Conservation (phyloP, 2,113 vertebrate species). For the Psettodes erumei region DNA sequence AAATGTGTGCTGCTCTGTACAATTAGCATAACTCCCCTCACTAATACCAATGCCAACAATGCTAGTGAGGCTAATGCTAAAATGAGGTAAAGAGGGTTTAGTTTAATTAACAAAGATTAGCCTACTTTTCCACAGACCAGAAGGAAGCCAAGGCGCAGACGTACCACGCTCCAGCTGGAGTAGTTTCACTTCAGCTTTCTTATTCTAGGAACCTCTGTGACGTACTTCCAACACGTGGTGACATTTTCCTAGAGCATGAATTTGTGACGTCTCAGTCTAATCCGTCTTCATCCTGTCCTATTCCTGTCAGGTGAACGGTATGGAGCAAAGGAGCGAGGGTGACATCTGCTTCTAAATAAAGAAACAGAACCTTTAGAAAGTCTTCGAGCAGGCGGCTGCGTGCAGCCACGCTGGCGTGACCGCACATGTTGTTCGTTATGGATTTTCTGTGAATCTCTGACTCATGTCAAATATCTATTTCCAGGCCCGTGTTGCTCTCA, state of each 20-base stretch:
- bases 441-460: slow-evolving; percentile 16
- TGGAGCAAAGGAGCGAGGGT: slow-evolving; percentile 8
- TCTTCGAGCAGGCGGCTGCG: background rate
- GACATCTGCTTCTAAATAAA: slow-evolving; percentile 54
- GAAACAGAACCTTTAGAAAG: slow-evolving; percentile 15
- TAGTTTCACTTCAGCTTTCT: background rate
- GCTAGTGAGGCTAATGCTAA: slow-evolving; percentile 23
- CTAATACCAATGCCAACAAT: background rate
- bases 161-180: background rate
- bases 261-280: slow-evolving; percentile 52
- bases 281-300: slow-evolving; percentile 56
- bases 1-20: slow-evolving; percentile 10
- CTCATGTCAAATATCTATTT: slow-evolving; percentile 13
- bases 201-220: slow-evolving; percentile 20
- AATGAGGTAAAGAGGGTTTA: slow-evolving; percentile 28
- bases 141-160: slow-evolving; percentile 6
- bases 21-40: slow-evolving; percentile 29
- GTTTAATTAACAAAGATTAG: slow-evolving; percentile 50
- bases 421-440: slow-evolving; percentile 11
- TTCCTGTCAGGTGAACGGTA: slow-evolving; percentile 39
- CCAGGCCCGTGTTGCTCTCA: background rate
- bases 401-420: background rate
- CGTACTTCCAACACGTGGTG: background rate
- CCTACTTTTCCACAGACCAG: slow-evolving; percentile 28
- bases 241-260: slow-evolving; percentile 35